phyloP scores from a whole-genome alignment of 2,888 invertebrate species.

The Apantesis nais region DNA sequence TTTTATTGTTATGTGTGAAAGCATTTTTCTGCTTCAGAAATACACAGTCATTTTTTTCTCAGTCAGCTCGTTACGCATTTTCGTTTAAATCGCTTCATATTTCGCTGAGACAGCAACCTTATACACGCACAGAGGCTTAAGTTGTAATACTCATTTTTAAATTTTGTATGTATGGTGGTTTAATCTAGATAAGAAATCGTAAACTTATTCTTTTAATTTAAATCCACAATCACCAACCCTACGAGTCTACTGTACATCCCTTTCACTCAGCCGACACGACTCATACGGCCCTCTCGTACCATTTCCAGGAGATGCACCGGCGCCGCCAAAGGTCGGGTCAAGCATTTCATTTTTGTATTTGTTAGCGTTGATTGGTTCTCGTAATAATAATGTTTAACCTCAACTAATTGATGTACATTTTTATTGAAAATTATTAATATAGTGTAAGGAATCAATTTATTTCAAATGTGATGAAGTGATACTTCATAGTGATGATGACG shows the following conservation, averaged over 20 bases:
- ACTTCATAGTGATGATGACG: background rate
- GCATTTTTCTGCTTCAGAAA: background rate
- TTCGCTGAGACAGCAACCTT: background rate
- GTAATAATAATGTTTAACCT: conserved; percentile 81
- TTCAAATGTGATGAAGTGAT: conserved; percentile 6
- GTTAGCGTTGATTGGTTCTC: conserved; percentile 74
- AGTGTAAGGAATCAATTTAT: conserved; percentile 40
- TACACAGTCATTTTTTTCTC: background rate
- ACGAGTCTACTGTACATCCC: conserved; percentile 27
- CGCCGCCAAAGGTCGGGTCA: conserved; percentile 82
- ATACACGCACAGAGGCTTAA: background rate
- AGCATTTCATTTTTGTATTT: conserved; percentile 72
- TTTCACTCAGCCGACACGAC: conserved; percentile 38
- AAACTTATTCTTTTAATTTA: background rate
- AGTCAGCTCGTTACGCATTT: background rate
- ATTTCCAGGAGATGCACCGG: conserved; percentile 59
- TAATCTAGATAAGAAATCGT: background rate
- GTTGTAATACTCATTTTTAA: background rate
- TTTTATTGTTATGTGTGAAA: too few relatives aligned
- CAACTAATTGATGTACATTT: conserved; percentile 82
- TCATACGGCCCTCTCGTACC: conserved; percentile 47
- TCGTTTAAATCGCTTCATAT: background rate
- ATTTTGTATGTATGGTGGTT: background rate
- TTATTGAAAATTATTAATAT: conserved; percentile 76
- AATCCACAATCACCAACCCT: conserved; percentile 34